These are phyloP conservation scores for Aphidoletes aphidimyza DNA, from an alignment of 2,888 invertebrate species.

Conservation along the genomic window DNA sequence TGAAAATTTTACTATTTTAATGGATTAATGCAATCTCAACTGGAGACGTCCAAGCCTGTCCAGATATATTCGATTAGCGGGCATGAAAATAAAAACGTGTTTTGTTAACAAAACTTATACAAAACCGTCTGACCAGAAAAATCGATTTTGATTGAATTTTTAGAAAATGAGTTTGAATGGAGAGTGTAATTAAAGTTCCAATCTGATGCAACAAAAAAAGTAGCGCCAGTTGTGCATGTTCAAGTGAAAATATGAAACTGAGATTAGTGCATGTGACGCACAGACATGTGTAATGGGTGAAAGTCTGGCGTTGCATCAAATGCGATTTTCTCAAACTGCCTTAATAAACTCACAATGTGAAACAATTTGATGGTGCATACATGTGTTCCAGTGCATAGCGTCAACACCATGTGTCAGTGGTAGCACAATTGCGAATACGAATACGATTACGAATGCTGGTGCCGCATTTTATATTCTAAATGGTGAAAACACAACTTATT, in stretches of 20 bases:
- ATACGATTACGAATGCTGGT: background rate
- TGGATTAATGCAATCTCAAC: too few relatives aligned
- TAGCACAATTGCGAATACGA: too few relatives aligned
- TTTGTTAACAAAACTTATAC: background rate
- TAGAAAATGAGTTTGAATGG: conserved; percentile 10
- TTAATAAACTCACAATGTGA: conserved; percentile 34
- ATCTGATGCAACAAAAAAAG: background rate
- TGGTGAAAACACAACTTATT: conserved; percentile 21
- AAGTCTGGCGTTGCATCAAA: background rate
- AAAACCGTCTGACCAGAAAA: background rate
- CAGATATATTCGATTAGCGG: too few relatives aligned
- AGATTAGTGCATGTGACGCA: background rate
- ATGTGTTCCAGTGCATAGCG: conserved; percentile 8
- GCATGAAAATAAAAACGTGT: background rate
- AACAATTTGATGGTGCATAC: conserved; percentile 36
- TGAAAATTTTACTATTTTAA: too few relatives aligned
- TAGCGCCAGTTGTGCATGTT: background rate
- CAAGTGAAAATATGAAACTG: conserved; percentile 2
- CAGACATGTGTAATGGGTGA: background rate
- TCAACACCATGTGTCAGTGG: too few relatives aligned
- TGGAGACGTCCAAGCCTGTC: too few relatives aligned
- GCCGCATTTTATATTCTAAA: conserved; percentile 42
- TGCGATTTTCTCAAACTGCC: conserved; percentile 26
- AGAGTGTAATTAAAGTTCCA: conserved; percentile 35
- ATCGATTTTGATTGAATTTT: conserved; percentile 32